Percentiles rank a stretch among this genome's conserved stretches.
phyloP scores from a whole-genome alignment of 2,797 vertebrate genomes.

The Nothura maculosa region DNA sequence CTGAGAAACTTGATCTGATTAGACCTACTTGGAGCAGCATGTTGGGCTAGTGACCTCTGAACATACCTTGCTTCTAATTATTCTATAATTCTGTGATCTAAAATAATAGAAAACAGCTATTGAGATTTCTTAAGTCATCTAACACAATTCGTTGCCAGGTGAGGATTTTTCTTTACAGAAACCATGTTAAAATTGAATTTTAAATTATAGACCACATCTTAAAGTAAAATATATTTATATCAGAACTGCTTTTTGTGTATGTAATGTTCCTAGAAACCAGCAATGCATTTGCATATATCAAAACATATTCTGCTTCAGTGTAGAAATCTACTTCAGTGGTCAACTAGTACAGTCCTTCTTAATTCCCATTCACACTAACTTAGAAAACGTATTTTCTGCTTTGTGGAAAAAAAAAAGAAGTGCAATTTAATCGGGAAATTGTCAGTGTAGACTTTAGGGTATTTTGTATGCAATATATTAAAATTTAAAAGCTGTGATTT shows the following conservation, averaged over 20 bases:
- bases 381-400: not conserved
- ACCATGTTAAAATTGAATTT: not conserved
- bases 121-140: not conserved
- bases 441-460: not conserved
- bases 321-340: not conserved
- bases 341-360: not conserved
- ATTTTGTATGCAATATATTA: fast-evolving
- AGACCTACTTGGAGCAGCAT: not conserved
- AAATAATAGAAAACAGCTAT: not conserved
- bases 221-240: not conserved
- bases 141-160: not conserved
- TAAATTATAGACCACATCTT: not conserved
- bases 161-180: not conserved
- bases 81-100: not conserved
- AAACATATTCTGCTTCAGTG: not conserved
- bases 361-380: not conserved
- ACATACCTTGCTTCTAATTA: not conserved
- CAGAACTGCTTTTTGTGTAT: not conserved
- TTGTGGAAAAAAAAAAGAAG: not conserved
- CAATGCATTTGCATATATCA: not conserved
- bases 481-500: not conserved
- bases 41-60: not conserved
- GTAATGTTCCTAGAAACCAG: not conserved
- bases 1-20: not conserved
- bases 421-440: not conserved